A percentile compares a stretch with the other conserved stretches of the same genome.
These are phyloP conservation scores for Cephalopachus bancanus DNA, from an alignment of 2,797 vertebrate genomes.

Conservation along the genomic window DNA sequence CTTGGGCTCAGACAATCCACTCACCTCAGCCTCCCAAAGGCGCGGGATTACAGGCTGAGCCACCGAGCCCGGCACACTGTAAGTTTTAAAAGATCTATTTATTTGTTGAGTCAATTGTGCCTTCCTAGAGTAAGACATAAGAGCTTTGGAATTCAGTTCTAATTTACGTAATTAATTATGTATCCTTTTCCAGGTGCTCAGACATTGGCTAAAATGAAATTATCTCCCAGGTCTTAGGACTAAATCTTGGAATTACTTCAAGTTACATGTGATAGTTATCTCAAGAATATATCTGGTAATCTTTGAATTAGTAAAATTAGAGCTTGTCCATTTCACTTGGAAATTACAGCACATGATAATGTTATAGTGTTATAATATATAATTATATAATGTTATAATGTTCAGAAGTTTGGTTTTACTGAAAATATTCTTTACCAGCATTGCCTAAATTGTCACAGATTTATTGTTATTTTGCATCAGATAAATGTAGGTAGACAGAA, in stretches of 20 bases:
- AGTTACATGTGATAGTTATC: background rate
- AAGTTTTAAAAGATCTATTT: background rate
- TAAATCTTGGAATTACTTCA: background rate
- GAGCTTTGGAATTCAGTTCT: background rate
- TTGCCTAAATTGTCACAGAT: conserved; percentile 35
- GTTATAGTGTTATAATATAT: too few species aligned
- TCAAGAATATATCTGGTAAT: background rate
- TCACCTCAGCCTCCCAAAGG: too few species aligned
- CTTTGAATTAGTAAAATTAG: background rate
- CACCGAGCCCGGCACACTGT: background rate
- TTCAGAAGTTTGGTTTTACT: conserved; percentile 20
- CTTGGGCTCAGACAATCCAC: too few species aligned
- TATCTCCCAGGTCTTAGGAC: background rate
- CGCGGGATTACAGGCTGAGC: too few species aligned
- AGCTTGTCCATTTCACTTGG: background rate
- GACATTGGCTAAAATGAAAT: background rate
- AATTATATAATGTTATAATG: too few species aligned
- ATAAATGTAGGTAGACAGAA: conserved; percentile 42
- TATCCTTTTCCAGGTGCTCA: background rate
- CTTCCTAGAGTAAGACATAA: background rate
- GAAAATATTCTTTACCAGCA: background rate
- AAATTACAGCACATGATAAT: background rate
- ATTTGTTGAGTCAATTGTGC: background rate
- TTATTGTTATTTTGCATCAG: conserved; percentile 51
- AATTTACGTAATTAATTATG: background rate